phyloP scores from a whole-genome alignment of 2,888 invertebrate species.

The Zeuzera pyrina region DNA sequence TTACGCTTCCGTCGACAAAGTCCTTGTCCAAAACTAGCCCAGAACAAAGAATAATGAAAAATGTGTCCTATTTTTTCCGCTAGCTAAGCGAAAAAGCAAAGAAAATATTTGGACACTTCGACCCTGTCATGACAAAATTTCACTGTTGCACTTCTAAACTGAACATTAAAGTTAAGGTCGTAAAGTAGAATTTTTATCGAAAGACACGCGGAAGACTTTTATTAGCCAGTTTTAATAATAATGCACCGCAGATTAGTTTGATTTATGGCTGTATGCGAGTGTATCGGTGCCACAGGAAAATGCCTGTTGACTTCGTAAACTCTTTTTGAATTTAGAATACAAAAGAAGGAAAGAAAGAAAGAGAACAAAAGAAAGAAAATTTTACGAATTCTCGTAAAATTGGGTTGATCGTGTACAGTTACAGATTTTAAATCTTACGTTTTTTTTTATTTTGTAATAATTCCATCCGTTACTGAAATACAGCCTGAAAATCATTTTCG shows the following conservation, averaged over 20 bases:
- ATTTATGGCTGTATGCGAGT: constrained; percentile 22
- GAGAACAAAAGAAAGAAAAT: too few relatives aligned
- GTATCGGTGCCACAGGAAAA: constrained; percentile 15
- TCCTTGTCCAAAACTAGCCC: constrained; percentile 1
- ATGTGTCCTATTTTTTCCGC: neutral
- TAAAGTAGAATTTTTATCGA: neutral
- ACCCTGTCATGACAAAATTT: neutral
- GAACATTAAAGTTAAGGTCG: neutral
- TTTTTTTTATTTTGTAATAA: too few relatives aligned
- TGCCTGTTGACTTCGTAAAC: constrained; percentile 17
- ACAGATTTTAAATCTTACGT: too few relatives aligned
- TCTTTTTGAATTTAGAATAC: constrained; percentile 16
- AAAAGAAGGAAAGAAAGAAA: too few relatives aligned
- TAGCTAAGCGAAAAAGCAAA: neutral
- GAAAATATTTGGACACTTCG: constrained; percentile 3
- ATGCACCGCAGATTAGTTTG: constrained; percentile 24
- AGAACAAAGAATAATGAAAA: constrained; percentile 1
- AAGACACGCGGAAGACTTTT: neutral
- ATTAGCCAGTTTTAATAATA: constrained; percentile 17
- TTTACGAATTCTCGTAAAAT: too few relatives aligned
- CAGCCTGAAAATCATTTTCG: too few relatives aligned
- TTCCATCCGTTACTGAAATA: too few relatives aligned
- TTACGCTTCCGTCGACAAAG: neutral
- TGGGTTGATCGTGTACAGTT: too few relatives aligned
- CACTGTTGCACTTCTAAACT: neutral